A percentile compares a stretch with the other conserved stretches of the same genome.
Evolutionary conservation across 2,113 vertebrate species (phyloP).

Genomic region (Romanogobio albipinnatus): DNA sequence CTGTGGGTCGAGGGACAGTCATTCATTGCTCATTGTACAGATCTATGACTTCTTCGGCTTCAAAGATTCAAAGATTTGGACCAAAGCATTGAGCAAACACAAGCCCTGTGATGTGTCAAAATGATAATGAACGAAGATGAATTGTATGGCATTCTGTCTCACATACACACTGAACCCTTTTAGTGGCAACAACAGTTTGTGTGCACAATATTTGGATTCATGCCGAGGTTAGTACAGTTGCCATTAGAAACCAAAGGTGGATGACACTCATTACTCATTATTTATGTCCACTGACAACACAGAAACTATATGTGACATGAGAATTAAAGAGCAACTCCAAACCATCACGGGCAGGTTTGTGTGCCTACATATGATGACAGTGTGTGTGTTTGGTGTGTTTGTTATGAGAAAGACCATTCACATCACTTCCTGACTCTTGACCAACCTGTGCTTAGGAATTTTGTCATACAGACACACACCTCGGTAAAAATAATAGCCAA

Average conservation of each 20-base stretch:
- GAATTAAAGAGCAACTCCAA: background rate
- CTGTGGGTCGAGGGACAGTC: background rate
- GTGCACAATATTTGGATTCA: background rate
- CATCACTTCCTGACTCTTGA: background rate
- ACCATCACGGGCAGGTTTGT: background rate
- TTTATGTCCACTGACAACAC: background rate
- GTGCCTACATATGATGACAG: background rate
- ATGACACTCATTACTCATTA: background rate
- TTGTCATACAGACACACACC: background rate
- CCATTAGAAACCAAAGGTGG: background rate
- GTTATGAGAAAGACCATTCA: background rate
- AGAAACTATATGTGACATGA: background rate
- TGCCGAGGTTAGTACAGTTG: background rate
- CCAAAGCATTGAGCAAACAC: background rate
- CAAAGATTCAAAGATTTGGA: constrained; percentile 26
- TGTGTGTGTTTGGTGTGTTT: background rate
- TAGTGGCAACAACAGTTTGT: background rate
- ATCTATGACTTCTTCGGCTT: background rate
- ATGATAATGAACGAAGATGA: background rate
- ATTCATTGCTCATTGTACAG: background rate
- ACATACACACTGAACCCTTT: background rate
- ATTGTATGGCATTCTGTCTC: background rate
- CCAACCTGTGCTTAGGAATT: background rate
- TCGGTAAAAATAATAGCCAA: background rate
- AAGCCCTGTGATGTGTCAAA: constrained; percentile 10